Percentiles rank a stretch among this genome's conserved stretches.
Evolutionary conservation across 2,113 vertebrate species (phyloP).

Genomic region (Epinephelus cyanopodus): DNA sequence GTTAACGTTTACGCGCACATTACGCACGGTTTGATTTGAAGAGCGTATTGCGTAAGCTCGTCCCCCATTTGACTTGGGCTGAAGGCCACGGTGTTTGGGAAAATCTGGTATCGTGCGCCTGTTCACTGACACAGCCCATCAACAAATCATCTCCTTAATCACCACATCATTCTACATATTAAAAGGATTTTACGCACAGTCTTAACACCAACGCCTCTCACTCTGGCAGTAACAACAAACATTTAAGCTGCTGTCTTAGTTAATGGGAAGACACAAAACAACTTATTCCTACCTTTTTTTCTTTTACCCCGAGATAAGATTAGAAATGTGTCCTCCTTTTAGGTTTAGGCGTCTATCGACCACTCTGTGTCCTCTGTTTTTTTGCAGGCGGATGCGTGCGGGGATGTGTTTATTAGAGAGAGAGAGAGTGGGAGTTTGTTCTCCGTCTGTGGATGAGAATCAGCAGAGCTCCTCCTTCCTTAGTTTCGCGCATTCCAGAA

Average conservation of each 20-base stretch:
- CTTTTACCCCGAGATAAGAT: background rate
- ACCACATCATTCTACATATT: rapidly evolving
- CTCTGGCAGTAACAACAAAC: background rate
- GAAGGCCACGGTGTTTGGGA: background rate
- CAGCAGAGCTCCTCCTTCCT: constrained; percentile 61
- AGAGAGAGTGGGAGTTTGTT: background rate
- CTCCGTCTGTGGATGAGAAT: background rate
- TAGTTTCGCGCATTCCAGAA: constrained; percentile 9
- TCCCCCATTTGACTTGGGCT: background rate
- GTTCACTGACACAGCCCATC: background rate
- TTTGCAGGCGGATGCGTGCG: background rate
- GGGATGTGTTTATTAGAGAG: background rate
- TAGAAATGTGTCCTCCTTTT: background rate
- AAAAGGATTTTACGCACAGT: background rate
- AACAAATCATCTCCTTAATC: background rate
- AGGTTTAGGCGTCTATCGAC: background rate
- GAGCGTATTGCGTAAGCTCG: background rate
- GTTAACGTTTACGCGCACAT: background rate
- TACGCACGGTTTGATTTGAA: background rate
- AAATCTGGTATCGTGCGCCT: background rate
- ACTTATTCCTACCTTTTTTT: constrained; percentile 29
- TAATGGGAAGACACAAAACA: background rate
- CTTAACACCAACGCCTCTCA: background rate
- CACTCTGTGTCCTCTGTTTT: background rate
- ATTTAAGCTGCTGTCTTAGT: background rate